Base-by-base conservation (phyloP, 1,140 invertebrate species). In the Leguminivora glycinivorella region DNA sequence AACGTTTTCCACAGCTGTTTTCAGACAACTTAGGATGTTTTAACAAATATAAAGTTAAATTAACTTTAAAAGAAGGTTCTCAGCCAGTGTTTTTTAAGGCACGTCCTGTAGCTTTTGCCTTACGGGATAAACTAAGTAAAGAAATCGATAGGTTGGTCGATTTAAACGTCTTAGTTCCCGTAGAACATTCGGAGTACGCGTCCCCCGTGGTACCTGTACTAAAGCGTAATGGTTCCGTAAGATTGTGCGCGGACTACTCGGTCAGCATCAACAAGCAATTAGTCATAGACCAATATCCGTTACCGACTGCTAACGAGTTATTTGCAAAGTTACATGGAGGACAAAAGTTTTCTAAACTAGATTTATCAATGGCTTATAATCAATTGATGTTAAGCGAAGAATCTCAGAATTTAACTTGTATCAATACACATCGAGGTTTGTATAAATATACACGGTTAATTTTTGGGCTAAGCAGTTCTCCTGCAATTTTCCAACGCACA, bases 381-480 rank as follows among this genome's bases (percentile, higher is more conserved):
- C 78, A 78, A 63, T n/a, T 78, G n/a, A 14, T 24, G 5, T 56
- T 80, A 25, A 67, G 76, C 47, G 68, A 71, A 17, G 47, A 66
- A 2, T 79, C 38, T 10, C 38, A 73, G 52, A 29, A 72, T 69
- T 72, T 68, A 12, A 56, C 71, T n/a, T 77, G 72, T 26, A 79
- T 82, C n/a, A 71, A 71, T 34, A 82, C 80, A 40, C 77, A 81
- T 68, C 58, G 68, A 24, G 79, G 77, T 9, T 10, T 47, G 81
- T 67, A 10, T 90, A 12, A 43, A 80, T 80, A 22, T 40, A 80
- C 17, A 69, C 68, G 56, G 71, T 43, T 78, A 82, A 56, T n/a
- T n/a, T n/a, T n/a, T n/a, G n/a, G n/a, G n/a, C n/a, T n/a, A n/a
- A n/a, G n/a, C n/a, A n/a, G n/a, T n/a, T n/a, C n/a, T n/a, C n/a